These are phyloP conservation scores for Circaetus cinerascens DNA, from an alignment of 2,113 vertebrate genomes.

Conservation along the genomic window DNA sequence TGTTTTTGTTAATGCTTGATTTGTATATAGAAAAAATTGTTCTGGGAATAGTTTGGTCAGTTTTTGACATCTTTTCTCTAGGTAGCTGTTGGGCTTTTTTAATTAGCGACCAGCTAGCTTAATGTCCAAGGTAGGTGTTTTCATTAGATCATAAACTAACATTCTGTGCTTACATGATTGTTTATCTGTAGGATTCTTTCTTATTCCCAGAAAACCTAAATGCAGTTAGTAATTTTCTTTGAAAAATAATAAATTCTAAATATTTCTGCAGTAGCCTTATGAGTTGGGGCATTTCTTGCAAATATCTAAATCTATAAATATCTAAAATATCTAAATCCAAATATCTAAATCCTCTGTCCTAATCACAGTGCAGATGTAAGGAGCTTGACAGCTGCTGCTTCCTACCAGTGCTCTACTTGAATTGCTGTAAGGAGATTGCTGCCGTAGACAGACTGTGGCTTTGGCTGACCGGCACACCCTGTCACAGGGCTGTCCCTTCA, in stretches of 20 bases:
- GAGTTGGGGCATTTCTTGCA: not conserved
- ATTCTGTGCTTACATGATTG: not conserved
- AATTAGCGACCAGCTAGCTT: not conserved
- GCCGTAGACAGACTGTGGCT: not conserved
- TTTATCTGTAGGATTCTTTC: constrained; percentile 11
- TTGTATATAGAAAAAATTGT: not conserved
- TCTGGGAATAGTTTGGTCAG: not conserved
- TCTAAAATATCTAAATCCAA: not conserved
- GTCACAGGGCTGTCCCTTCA: not conserved
- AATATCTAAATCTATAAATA: not conserved
- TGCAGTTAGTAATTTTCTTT: not conserved
- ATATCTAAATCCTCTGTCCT: not conserved
- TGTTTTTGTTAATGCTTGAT: not conserved
- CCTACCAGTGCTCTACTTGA: not conserved
- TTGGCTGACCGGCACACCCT: not conserved
- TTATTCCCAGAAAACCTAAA: not conserved
- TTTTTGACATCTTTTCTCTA: not conserved
- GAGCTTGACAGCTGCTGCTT: constrained; percentile 10
- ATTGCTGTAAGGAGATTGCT: not conserved
- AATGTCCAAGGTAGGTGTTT: not conserved
- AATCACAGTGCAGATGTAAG: not conserved
- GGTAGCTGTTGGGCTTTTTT: not conserved
- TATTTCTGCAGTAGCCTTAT: not conserved
- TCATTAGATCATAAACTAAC: not conserved
- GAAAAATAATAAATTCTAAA: not conserved